Evolutionary conservation across 2,113 vertebrate genomes (phyloP), one percentile per base, ranked within the genome.

Genomic region (Crotophaga sulcirostris): DNA sequence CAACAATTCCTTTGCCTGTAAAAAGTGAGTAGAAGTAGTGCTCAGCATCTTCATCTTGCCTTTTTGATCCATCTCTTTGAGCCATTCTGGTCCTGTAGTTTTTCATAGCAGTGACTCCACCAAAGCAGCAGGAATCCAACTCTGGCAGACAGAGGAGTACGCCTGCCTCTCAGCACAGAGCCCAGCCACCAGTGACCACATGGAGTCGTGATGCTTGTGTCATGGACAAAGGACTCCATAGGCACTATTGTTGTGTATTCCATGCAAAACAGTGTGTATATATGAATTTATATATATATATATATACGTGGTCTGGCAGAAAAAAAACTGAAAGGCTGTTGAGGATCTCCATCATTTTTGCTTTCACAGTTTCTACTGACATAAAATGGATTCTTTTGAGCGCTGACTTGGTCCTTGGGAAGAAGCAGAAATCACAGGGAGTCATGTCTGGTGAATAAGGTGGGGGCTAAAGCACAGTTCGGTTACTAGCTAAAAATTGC

Each of bases 131-230:
- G 55, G 44, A 64, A 17, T 40, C 24, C 13, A 20, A 33, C 36
- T 56, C 45, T n/a, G 25, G 29, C 29, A 77, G 52, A 13, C 26
- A 59, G 55, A 21, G 52, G 24, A 70, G n/a, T 7, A 19, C 56
- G 10, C 31, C n/a, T 29, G 44, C 18, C 26, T 21, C 15, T 44
- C 3, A 0, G 28, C 45, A 33, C 9, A 20, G 33, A 62, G 42
- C 42, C 28, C 34, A 64, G 63, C 38, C 34, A 42, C 9, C 45
- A 38, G 34, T 0, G 2, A 36, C 58, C 33, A 62, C 16, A n/a
- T 1, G 1, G 25, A 82, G 34, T 10, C 0, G 0, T 17, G 38
- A 69, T 1, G 2, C 18, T 31, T 67, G 52, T 16, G 29, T 54
- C 40, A 38, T 6, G 72, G 40, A 11, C 10, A 34, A 56, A 77